Conservation (phyloP, 2,797 vertebrate genomes). For the Urophycis tenuis region DNA sequence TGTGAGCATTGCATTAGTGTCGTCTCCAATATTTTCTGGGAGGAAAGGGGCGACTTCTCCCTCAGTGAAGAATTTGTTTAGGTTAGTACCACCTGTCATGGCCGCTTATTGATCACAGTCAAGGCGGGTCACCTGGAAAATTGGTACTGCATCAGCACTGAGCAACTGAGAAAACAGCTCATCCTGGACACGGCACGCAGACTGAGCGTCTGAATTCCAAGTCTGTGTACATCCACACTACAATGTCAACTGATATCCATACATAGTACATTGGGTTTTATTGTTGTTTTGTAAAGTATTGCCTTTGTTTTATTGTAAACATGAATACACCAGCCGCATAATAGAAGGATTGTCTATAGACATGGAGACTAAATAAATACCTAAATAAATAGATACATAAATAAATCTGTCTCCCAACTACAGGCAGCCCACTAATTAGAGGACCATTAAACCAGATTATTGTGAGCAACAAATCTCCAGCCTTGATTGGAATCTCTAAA, state of each 20-base stretch:
- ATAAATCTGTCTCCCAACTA: background rate
- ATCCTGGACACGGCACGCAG: background rate
- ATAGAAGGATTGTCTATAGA: background rate
- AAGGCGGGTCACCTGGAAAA: slow-evolving; percentile 39
- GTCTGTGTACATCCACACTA: background rate
- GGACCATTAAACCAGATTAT: slow-evolving; percentile 41
- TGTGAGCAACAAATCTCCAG: slow-evolving; percentile 44
- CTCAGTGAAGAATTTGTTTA: slow-evolving; percentile 16
- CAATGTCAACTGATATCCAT: background rate
- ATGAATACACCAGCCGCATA: background rate
- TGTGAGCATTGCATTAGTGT: background rate
- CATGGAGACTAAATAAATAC: background rate
- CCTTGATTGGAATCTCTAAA: slow-evolving; percentile 35
- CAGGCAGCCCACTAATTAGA: slow-evolving; percentile 39
- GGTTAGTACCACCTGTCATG: slow-evolving; percentile 13
- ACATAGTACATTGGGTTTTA: background rate
- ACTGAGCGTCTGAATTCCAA: background rate
- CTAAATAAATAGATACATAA: background rate
- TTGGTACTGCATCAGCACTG: slow-evolving; percentile 37
- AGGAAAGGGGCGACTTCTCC: slow-evolving; percentile 8
- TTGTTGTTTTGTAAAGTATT: background rate
- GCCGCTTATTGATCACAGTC: slow-evolving; percentile 28
- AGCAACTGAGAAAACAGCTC: slow-evolving; percentile 9
- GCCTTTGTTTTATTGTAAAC: background rate
- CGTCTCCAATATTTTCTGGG: background rate